phyloP scores from a whole-genome alignment of 2,888 invertebrate species.

The Drosophila fulvimacula region DNA sequence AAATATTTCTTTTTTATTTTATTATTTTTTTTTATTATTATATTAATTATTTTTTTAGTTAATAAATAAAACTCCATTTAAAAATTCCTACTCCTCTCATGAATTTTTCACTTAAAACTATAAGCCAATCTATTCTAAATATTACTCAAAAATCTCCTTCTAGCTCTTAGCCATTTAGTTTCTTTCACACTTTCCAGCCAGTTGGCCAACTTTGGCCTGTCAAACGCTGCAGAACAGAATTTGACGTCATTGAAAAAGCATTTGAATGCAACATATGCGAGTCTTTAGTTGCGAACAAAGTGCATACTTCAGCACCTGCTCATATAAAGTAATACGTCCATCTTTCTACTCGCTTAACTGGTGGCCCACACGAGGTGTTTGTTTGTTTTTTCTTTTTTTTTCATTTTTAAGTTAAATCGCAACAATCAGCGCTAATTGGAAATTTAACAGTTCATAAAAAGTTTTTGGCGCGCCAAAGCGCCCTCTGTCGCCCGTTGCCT shows the following conservation, averaged over 20 bases:
- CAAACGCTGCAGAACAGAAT: neutral
- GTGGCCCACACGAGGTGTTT: constrained; percentile 39
- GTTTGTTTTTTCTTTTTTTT: constrained; percentile 23
- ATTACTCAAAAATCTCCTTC: no score
- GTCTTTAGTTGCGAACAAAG: neutral
- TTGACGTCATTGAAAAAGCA: neutral
- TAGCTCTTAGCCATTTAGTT: no score
- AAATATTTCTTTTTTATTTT: no score
- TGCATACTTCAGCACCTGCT: constrained; percentile 19
- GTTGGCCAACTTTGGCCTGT: neutral
- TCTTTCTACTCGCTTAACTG: neutral
- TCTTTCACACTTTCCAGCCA: neutral
- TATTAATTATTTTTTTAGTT: no score
- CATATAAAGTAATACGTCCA: neutral
- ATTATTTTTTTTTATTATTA: no score
- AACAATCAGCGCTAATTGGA: constrained; percentile 80
- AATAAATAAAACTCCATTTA: no score
- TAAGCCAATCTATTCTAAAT: no score
- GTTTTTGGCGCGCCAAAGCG: constrained; percentile 37
- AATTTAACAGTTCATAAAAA: constrained; percentile 81
- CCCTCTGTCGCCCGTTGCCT: constrained; percentile 1
- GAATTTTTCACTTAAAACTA: no score
- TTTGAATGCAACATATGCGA: neutral
- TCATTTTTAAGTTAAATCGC: constrained; percentile 55
- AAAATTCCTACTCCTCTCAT: no score